Evolutionary conservation across 2,888 invertebrate genomes (phyloP), one percentile per base, ranked within the genome.

Genomic region (Leptinotarsa tumamoca): DNA sequence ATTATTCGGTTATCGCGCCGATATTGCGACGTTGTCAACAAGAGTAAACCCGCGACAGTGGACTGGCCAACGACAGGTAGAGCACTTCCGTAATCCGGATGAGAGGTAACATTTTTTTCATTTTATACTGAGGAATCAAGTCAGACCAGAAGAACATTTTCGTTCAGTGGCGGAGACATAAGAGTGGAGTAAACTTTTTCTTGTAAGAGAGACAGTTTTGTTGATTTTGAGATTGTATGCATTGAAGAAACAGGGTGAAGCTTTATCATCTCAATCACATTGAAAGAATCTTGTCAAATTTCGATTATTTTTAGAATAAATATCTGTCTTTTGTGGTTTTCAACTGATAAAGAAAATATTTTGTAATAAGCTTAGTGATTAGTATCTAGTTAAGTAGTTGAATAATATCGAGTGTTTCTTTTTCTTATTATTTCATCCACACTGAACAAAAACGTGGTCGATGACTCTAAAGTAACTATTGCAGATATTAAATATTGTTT

Each of bases 101-200:
- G 23, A 56, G n/a, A 61, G 61, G 61, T 61, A 54, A 54, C 54
- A 54, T 54, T 54, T 54, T 54, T 54, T n/a, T n/a, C n/a, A 54
- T n/a, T n/a, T 54, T 10, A 7, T 54, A n/a, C 17, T 7, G 18
- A 23, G 33, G 33, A 33, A 23, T 61, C 61, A 61, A 61, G 21
- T 27, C 21, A 61, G 27, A 61, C 15, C 21, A 61, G 61, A 23
- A 13, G 23, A 13, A 17, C 61, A 23, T 61, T 23, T 61, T 61
- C 17, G 27, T 61, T 61, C 27, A 27, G 61, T 61, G 61, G 17
- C 27, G 61, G 27, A 23, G 61, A 61, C 21, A 15, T 23, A 23
- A 23, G 61, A 23, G 23, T 23, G 61, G 27, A 61, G 23, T 27
- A 23, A 61, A 61, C 61, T 27, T 61, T 23, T 21, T 51, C 7